These are phyloP conservation scores for Clistopyga incitator DNA, from an alignment of 2,888 invertebrate species.

Conservation along the genomic window DNA sequence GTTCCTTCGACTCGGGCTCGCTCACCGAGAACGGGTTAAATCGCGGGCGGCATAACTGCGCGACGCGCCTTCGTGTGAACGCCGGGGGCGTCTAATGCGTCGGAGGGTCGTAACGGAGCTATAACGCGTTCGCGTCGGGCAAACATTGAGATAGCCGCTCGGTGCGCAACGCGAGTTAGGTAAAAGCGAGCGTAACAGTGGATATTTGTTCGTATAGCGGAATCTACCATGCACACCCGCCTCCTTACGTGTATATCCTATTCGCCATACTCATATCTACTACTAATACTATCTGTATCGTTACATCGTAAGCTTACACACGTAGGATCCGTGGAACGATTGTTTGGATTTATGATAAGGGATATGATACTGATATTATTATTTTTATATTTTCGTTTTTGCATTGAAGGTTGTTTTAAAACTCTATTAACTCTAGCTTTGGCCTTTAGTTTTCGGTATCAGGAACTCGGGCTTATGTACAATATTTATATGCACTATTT, in stretches of 20 bases:
- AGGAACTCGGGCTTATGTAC: too few relatives aligned
- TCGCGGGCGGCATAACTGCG: conserved; percentile 13
- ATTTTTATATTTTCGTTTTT: too few relatives aligned
- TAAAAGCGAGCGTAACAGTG: conserved; percentile 43
- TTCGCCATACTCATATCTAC: conserved; percentile 41
- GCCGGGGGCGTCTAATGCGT: conserved; percentile 55
- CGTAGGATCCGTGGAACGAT: conserved; percentile 21
- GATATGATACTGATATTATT: conserved; percentile 17
- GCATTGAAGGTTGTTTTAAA: too few relatives aligned
- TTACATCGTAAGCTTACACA: conserved; percentile 49
- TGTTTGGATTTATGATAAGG: conserved; percentile 45
- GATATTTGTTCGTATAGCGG: conserved; percentile 28
- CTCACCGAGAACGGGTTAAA: conserved; percentile 44
- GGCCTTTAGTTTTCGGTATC: too few relatives aligned
- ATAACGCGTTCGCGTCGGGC: conserved; percentile 50
- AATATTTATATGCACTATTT: too few relatives aligned
- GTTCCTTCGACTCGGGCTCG: conserved; percentile 8
- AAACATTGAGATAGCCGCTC: conserved; percentile 57
- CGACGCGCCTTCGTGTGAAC: conserved; percentile 33
- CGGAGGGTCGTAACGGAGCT: conserved; percentile 55
- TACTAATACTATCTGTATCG: conserved; percentile 33
- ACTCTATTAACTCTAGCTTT: too few relatives aligned
- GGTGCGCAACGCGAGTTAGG: conserved; percentile 56
- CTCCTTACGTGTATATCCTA: conserved; percentile 16
- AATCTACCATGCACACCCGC: conserved; percentile 18